Evolutionary conservation across 30 jellyfish, hydroid and myxozoan species (phyloP), one percentile per base, ranked within the genome.

Genomic region (Catostylus mosaicus): DNA sequence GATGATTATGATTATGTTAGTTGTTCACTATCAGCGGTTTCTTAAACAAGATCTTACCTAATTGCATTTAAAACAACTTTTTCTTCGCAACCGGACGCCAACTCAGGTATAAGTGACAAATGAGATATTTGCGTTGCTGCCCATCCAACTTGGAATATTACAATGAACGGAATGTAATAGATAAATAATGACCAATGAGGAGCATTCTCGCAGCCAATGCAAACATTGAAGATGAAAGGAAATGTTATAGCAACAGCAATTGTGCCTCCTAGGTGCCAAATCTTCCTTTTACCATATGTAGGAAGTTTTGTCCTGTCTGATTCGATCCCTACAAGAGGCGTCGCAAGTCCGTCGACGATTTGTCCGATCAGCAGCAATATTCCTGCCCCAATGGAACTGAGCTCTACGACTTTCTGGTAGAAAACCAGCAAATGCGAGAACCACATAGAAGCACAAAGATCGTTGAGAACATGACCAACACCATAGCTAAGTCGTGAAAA

Each of bases 391-490:
- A 78, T 62, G 52, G 78, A 68, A 40, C 61, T 40, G 32, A 91
- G 84, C 45, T 36, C 32, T 9, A 89, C 95, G 1, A 91, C 90
- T 61, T 90, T 90, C 18, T 90, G 96, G 47, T 67, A 64, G 67
- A 23, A 90, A 27, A 90, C 32, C 1, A 90, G 67, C 88, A 90
- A 47, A 67, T 90, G 88, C 27, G 97, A 64, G 63, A 90, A 90
- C 97, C 97, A 90, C 97, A 90, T 59, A 19, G 98, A 73, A 26
- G 98, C 96, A 45, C 96, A 84, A 0, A 91, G 86, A 73, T 91
- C 98, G 76, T 91, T 91, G 27, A 85, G 45, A 26, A 91, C 94
- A 67, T 91, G 98, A 6, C 98, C 98, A 31, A 91, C 98, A 16
- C 98, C 95, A 60, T 76, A 91, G 26, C 87, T 22, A 65, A 73